Percentiles rank a stretch among this genome's conserved stretches.
Evolutionary conservation across 2,888 invertebrate species (phyloP).

Genomic region (Crocallis elinguaria): DNA sequence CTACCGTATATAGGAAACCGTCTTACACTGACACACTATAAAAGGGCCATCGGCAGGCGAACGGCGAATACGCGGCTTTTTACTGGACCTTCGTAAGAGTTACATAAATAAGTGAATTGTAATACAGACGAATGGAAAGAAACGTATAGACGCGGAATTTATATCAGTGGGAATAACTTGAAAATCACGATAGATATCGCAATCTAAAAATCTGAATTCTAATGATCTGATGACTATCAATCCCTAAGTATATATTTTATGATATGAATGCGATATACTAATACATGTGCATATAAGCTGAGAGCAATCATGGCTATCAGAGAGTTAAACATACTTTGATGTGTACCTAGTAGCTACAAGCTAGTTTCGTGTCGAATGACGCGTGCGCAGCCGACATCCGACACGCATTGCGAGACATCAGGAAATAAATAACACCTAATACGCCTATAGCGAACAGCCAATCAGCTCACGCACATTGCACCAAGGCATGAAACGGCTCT

Average conservation of each 20-base stretch:
- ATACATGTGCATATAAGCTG: background rate
- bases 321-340: slow-evolving; percentile 1
- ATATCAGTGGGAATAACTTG: slow-evolving; percentile 7
- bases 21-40: slow-evolving; percentile 59
- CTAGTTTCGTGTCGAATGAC: slow-evolving; percentile 62
- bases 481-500: slow-evolving; percentile 54
- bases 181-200: background rate
- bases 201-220: slow-evolving; percentile 9
- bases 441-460: slow-evolving; percentile 50
- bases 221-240: background rate
- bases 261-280: background rate
- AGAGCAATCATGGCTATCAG: background rate
- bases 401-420: slow-evolving; percentile 73
- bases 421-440: slow-evolving; percentile 59
- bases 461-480: slow-evolving; percentile 58
- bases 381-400: slow-evolving; percentile 64
- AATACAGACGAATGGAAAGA: background rate
- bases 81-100: slow-evolving; percentile 54
- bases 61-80: slow-evolving; percentile 53
- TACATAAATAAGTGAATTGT: slow-evolving; percentile 54
- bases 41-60: slow-evolving; percentile 59
- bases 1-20: slow-evolving; percentile 68
- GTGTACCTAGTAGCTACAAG: slow-evolving; percentile 44
- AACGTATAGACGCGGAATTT: background rate
- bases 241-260: slow-evolving; percentile 9